A percentile compares a stretch with the other conserved stretches of the same genome.
phyloP scores from a whole-genome alignment of 1,140 invertebrate species.

The Heterodera carotae region DNA sequence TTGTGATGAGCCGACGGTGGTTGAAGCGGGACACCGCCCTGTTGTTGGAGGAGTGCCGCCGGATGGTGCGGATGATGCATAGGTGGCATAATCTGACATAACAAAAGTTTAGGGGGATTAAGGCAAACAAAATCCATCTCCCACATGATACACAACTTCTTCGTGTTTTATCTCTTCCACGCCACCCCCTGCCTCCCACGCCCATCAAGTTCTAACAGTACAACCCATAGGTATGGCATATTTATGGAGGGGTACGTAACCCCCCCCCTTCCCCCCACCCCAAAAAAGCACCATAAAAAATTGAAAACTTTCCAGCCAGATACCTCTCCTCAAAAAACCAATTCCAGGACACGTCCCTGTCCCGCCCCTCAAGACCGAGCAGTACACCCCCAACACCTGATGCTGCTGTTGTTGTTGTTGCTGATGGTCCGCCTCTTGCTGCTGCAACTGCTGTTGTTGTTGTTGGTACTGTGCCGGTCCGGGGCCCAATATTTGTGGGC shows the following conservation, averaged over 20 bases:
- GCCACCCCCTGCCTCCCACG: too few species aligned
- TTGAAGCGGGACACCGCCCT: slow-evolving; percentile 24
- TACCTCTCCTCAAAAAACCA: too few species aligned
- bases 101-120: background rate
- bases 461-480: slow-evolving; percentile 13
- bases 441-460: too few species aligned
- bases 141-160: too few species aligned
- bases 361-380: background rate
- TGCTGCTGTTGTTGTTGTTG: slow-evolving; percentile 1
- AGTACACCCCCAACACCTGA: slow-evolving; percentile 2
- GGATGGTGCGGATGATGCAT: slow-evolving; percentile 25
- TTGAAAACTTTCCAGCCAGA: too few species aligned
- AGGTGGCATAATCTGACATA: slow-evolving; percentile 9
- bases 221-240: too few species aligned
- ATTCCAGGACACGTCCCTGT: too few species aligned
- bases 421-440: background rate
- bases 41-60: slow-evolving; percentile 4
- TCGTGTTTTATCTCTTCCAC: too few species aligned
- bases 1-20: background rate
- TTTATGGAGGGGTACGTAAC: too few species aligned
- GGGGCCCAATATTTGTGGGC: background rate
- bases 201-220: too few species aligned
- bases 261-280: too few species aligned
- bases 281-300: too few species aligned
- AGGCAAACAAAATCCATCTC: background rate